Percentiles rank a stretch among this genome's conserved stretches.
These are phyloP conservation scores for Phymatocera aterrima DNA, from an alignment of 2,888 invertebrate genomes.

Conservation along the genomic window DNA sequence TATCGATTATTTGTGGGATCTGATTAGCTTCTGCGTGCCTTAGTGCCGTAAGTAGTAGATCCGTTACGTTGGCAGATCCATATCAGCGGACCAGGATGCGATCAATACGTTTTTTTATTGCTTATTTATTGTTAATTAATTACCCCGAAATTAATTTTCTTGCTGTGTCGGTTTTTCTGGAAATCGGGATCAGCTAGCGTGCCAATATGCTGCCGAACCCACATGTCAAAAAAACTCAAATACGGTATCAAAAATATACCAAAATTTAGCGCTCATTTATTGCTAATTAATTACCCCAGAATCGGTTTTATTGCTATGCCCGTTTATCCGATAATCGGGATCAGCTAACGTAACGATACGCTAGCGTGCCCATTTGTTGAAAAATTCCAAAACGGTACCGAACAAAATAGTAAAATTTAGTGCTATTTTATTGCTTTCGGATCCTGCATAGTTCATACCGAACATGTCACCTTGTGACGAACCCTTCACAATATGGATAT, in stretches of 20 bases:
- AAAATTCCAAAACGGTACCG: not conserved
- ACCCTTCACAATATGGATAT: not conserved
- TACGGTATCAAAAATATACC: slow-evolving; percentile 7
- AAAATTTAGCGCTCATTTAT: slow-evolving; percentile 16
- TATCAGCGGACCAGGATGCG: slow-evolving; percentile 7
- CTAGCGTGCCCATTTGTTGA: not conserved
- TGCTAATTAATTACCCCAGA: slow-evolving; percentile 18
- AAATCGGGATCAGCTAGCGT: slow-evolving; percentile 38
- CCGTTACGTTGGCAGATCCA: slow-evolving; percentile 28
- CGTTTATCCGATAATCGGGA: not conserved
- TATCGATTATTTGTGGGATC: too few species aligned
- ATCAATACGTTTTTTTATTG: slow-evolving; percentile 22
- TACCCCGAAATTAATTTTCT: slow-evolving; percentile 12
- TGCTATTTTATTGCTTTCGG: slow-evolving; percentile 24
- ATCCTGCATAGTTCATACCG: slow-evolving; percentile 1
- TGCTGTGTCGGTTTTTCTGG: slow-evolving; percentile 7
- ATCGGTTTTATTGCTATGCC: slow-evolving; percentile 10
- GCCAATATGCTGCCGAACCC: slow-evolving; percentile 8
- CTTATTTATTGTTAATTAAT: slow-evolving; percentile 33
- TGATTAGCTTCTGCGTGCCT: too few species aligned
- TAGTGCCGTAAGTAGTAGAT: too few species aligned
- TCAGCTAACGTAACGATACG: slow-evolving; percentile 24
- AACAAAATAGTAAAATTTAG: not conserved
- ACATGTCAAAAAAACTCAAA: not conserved
- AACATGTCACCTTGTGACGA: not conserved